Conservation (phyloP, 2,113 vertebrate genomes). For the Seriola dumerili region DNA sequence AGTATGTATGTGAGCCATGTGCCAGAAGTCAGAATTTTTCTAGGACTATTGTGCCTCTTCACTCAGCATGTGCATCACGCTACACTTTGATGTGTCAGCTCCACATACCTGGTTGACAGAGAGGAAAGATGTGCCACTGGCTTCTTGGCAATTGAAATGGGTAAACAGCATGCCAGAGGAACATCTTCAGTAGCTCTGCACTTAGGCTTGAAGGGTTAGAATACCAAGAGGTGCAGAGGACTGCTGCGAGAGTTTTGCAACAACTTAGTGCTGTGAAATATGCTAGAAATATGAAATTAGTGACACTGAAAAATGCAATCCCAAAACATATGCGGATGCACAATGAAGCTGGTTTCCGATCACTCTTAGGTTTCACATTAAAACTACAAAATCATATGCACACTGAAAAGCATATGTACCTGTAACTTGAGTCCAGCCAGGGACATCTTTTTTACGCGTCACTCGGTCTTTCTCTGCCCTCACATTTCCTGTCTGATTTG, state of each 20-base stretch:
- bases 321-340: constrained; percentile 7
- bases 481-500: constrained; percentile 11
- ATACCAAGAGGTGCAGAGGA: not conserved
- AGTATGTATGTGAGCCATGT: constrained; percentile 30
- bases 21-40: constrained; percentile 44
- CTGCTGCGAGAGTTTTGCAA: not conserved
- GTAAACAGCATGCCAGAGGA: constrained; percentile 33
- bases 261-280: not conserved
- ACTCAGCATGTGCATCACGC: constrained; percentile 13
- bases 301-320: not conserved
- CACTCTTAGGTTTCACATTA: not conserved
- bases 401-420: not conserved
- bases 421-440: not conserved
- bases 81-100: constrained; percentile 61
- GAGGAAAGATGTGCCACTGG: constrained; percentile 19
- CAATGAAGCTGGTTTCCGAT: not conserved
- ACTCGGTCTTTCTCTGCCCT: constrained; percentile 12
- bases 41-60: constrained; percentile 45
- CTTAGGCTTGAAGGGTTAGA: not conserved
- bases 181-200: constrained; percentile 3
- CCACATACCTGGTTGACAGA: constrained; percentile 39
- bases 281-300: not conserved
- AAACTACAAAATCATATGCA: constrained; percentile 2
- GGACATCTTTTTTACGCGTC: not conserved
- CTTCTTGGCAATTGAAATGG: constrained; percentile 34